Percentiles rank a stretch among this genome's conserved stretches.
Conservation (phyloP, 2,888 invertebrate genomes). For the Mythimna impura region DNA sequence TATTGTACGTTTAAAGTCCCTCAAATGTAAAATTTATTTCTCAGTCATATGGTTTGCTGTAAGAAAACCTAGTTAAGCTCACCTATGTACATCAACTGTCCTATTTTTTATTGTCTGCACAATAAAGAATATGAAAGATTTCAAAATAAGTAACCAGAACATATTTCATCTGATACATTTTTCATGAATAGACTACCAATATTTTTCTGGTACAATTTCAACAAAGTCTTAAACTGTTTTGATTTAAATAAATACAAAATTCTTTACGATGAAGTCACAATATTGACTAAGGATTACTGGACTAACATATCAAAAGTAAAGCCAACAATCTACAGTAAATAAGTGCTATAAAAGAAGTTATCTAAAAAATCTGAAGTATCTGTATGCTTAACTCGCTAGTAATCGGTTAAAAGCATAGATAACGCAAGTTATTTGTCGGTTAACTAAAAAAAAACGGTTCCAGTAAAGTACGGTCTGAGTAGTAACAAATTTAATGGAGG, state of each 20-base stretch:
- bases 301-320: constrained; percentile 38
- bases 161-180: neutral
- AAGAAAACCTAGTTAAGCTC: too few species aligned
- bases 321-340: constrained; percentile 37
- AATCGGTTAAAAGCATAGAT: constrained; percentile 68
- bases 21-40: too few species aligned
- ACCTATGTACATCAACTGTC: too few species aligned
- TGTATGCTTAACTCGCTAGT: constrained; percentile 39
- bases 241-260: constrained; percentile 30
- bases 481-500: too few species aligned
- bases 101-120: too few species aligned
- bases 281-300: constrained; percentile 45
- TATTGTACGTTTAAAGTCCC: too few species aligned
- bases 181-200: neutral
- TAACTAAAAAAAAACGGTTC: constrained; percentile 55
- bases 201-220: neutral
- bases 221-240: neutral
- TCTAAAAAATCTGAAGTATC: constrained; percentile 63
- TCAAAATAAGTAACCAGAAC: neutral
- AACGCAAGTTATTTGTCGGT: constrained; percentile 55
- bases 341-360: constrained; percentile 49
- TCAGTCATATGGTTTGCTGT: too few species aligned
- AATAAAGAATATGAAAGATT: too few species aligned
- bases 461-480: constrained; percentile 39
- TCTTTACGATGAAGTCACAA: neutral